Evolutionary conservation across 2,888 invertebrate genomes (phyloP), one percentile per base, ranked within the genome.

Genomic region (Matsumyia berberina): DNA sequence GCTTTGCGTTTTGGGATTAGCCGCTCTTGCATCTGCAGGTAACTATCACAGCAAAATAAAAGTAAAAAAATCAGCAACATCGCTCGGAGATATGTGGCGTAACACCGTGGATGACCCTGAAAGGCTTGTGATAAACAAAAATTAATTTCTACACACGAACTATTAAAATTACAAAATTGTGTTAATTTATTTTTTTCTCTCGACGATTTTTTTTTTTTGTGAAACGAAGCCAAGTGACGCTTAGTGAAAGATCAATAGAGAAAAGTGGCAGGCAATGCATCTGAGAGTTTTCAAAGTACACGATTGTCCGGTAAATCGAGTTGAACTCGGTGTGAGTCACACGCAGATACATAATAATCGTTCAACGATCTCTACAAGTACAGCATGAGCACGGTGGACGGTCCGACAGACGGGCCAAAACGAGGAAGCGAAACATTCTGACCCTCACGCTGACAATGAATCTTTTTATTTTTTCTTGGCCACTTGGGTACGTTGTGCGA

Each of bases 11-110:
- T 24, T 85, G 51, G 85, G 85, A 69, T 76, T 85, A 80, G 80
- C 73, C 29, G 85, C 70, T 66, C 33, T 85, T 35, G 85, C 55
- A 49, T 24, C 35, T 17, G 80, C 85, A 85, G 85, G 85, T 85
- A 83, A 85, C 42, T 51, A 46, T 4, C 24, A 9, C 39, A 51
- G 11, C 51, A 29, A 24, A n/a, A 6, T 11, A 15, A 11, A 9
- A 33, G 19, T 44, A 24, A 24, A 24, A 24, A 24, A 24, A 24
- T 24, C 24, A 24, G 24, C 24, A 24, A 24, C 24, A 24, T n/a
- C n/a, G n/a, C n/a, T n/a, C n/a, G n/a, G 17, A 35, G 17, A 19
- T 17, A 39, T n/a, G 57, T 74, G 64, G 37, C 64, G 64, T 57
- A 64, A 74, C 17, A 19, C 6, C 24, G 19, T 4, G 39, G 46